Conservation (phyloP, 2,888 invertebrate species). For the Hirtodrosophila alboralis region DNA sequence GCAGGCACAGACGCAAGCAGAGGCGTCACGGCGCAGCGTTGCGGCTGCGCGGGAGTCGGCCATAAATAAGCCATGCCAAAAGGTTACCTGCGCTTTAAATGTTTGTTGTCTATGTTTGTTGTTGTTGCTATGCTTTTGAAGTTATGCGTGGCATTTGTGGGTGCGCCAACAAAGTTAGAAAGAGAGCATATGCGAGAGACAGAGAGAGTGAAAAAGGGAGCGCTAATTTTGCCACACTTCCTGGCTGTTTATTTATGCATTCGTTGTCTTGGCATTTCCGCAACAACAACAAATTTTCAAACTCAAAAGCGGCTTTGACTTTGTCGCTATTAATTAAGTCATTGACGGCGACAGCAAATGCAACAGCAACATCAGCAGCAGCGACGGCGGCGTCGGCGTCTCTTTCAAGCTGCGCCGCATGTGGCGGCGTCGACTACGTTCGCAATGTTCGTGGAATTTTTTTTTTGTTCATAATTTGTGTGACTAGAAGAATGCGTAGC, state of each 20-base stretch:
- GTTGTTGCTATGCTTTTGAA: slow-evolving; percentile 11
- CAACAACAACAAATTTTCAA: slow-evolving; percentile 24
- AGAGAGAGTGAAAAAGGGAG: background rate
- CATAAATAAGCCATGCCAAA: slow-evolving; percentile 59
- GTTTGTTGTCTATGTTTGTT: slow-evolving; percentile 7
- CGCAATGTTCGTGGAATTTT: slow-evolving; percentile 74
- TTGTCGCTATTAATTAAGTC: slow-evolving; percentile 79
- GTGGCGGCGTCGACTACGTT: slow-evolving; percentile 58
- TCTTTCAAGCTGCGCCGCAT: slow-evolving; percentile 66
- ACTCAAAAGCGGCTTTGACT: slow-evolving; percentile 51
- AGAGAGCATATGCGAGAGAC: background rate
- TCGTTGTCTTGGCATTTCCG: slow-evolving; percentile 61
- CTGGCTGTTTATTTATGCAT: slow-evolving; percentile 65
- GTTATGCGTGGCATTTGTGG: slow-evolving; percentile 50
- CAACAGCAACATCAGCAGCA: slow-evolving; percentile 6
- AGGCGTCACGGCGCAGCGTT: slow-evolving; percentile 1
- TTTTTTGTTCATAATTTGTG: slow-evolving; percentile 56
- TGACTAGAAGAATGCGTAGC: slow-evolving; percentile 43
- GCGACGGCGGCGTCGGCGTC: slow-evolving; percentile 59
- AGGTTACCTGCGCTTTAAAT: slow-evolving; percentile 45
- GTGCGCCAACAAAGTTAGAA: slow-evolving; percentile 15
- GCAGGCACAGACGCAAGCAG: background rate
- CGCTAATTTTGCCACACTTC: slow-evolving; percentile 24
- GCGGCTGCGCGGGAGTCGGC: slow-evolving; percentile 51
- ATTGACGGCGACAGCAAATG: slow-evolving; percentile 54